A percentile compares a stretch with the other conserved stretches of the same genome.
These are phyloP conservation scores for Fistularia commersonii DNA, from an alignment of 2,797 vertebrate genomes.

Conservation along the genomic window DNA sequence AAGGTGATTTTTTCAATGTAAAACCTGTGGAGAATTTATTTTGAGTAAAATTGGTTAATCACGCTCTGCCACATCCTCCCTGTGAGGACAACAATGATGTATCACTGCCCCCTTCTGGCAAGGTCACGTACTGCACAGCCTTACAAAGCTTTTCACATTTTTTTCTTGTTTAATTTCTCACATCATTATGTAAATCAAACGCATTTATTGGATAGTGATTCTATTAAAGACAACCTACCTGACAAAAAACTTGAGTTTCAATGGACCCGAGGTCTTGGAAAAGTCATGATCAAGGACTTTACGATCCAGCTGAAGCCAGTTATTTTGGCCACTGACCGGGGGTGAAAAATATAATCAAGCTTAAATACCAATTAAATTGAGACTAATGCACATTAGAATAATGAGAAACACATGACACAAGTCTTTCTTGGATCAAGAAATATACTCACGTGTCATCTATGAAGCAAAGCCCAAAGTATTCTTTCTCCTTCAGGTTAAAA, in stretches of 20 bases:
- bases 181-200: too few species aligned
- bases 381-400: neutral
- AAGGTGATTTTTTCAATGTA: conserved; percentile 95
- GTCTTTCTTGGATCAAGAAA: neutral
- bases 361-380: neutral
- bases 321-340: conserved; percentile 84
- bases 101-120: too few species aligned
- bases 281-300: conserved; percentile 95
- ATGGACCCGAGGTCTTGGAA: conserved; percentile 83
- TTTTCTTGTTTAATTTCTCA: too few species aligned
- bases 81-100: too few species aligned
- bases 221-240: conserved; percentile 68
- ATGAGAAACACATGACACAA: neutral
- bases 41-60: conserved; percentile 1
- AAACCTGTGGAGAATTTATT: conserved; percentile 80
- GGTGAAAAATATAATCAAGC: conserved; percentile 31
- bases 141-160: too few species aligned
- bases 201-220: too few species aligned
- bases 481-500: conserved; percentile 97
- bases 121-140: too few species aligned
- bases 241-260: conserved; percentile 87
- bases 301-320: conserved; percentile 96
- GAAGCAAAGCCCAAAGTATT: conserved; percentile 95
- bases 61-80: too few species aligned
- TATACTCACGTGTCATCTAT: conserved; percentile 89